Percentiles rank a stretch among this genome's conserved stretches.
These are phyloP conservation scores for Stomatorhinus ivindoensis DNA, from an alignment of 2,113 vertebrate species.

Conservation along the genomic window DNA sequence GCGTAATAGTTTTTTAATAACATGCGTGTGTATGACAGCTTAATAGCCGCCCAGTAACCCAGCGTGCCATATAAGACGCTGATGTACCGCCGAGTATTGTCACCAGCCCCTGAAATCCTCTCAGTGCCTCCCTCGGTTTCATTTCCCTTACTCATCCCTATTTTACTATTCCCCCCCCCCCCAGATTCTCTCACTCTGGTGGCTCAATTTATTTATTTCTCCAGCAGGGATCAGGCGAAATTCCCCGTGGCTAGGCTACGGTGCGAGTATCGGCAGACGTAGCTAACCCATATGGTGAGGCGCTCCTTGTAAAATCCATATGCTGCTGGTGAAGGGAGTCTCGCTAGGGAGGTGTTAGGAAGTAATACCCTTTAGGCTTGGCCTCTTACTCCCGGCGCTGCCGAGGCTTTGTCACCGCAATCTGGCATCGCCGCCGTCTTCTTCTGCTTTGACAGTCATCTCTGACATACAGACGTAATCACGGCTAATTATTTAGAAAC, in stretches of 20 bases:
- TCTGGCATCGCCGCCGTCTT: conserved; percentile 77
- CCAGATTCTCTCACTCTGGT: conserved; percentile 69
- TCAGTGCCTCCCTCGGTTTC: conserved; percentile 57
- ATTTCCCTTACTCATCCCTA: conserved; percentile 46
- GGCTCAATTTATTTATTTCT: conserved; percentile 53
- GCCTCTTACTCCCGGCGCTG: conserved; percentile 79
- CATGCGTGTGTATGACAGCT: conserved; percentile 64
- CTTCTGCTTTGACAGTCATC: conserved; percentile 60
- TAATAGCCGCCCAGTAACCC: conserved; percentile 38
- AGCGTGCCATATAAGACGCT: conserved; percentile 14
- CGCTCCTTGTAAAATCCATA: conserved; percentile 90
- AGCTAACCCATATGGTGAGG: conserved; percentile 88
- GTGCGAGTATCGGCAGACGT: conserved; percentile 77
- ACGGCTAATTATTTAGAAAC: conserved; percentile 80
- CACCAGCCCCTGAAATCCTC: conserved; percentile 46
- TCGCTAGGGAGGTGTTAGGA: conserved; percentile 82
- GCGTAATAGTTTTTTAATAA: conserved; percentile 59
- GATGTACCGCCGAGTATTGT: conserved; percentile 34
- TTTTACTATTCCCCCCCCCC: conserved; percentile 53
- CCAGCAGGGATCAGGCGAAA: conserved; percentile 71
- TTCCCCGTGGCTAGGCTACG: conserved; percentile 73
- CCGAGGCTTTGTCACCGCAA: conserved; percentile 88
- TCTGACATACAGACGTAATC: conserved; percentile 74
- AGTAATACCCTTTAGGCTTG: conserved; percentile 83
- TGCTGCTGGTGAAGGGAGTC: conserved; percentile 84